These are phyloP conservation scores for Apodemus agrarius DNA, from an alignment of 2,797 vertebrate genomes.

Conservation along the genomic window DNA sequence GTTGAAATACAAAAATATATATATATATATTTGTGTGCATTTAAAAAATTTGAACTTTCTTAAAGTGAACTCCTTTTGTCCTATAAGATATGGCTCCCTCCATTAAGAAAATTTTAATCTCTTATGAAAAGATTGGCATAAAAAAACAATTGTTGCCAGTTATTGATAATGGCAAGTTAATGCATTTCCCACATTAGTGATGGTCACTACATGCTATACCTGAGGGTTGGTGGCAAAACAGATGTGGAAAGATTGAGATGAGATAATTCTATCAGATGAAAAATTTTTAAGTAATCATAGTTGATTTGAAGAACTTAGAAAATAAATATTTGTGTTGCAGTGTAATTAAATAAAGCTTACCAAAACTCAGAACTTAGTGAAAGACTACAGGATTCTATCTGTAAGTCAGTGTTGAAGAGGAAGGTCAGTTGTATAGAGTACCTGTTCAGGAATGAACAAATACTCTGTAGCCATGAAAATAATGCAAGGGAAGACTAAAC, in stretches of 20 bases:
- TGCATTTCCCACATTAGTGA: not conserved
- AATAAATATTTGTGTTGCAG: not conserved
- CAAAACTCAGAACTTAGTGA: not conserved
- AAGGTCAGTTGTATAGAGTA: slow-evolving; percentile 26
- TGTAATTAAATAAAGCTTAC: not conserved
- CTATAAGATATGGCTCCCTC: slow-evolving; percentile 20
- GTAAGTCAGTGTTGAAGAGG: slow-evolving; percentile 39
- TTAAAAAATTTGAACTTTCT: slow-evolving; percentile 34
- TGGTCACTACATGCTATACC: not conserved
- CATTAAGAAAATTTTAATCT: slow-evolving; percentile 62
- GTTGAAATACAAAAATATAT: not conserved
- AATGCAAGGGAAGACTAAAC: not conserved
- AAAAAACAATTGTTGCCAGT: slow-evolving; percentile 10
- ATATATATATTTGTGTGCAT: not conserved
- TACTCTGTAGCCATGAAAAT: slow-evolving; percentile 53
- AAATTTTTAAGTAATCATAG: not conserved
- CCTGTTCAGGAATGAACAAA: not conserved
- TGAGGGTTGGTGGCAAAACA: not conserved
- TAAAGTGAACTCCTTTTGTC: slow-evolving; percentile 48
- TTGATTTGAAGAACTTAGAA: slow-evolving; percentile 4
- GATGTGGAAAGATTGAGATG: not conserved
- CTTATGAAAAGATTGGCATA: slow-evolving; percentile 39
- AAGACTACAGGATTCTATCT: not conserved
- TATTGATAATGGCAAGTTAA: not conserved
- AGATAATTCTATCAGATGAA: not conserved